Evolutionary conservation across 2,888 invertebrate species (phyloP), one percentile per base, ranked within the genome.

Genomic region (Linnaemya vulpina): DNA sequence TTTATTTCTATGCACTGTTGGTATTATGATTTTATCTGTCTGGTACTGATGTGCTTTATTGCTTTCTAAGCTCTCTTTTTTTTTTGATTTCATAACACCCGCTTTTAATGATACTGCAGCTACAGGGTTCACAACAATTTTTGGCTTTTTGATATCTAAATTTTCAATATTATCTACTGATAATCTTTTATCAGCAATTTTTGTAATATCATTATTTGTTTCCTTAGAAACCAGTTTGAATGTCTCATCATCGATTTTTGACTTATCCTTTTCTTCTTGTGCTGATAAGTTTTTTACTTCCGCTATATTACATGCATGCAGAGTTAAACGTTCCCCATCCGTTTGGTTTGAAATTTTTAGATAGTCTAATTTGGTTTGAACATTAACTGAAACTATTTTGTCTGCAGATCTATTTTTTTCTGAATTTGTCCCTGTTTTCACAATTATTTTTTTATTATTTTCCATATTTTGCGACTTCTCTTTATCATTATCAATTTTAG

Each of bases 21-120:
- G 88, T 74, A 88, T 86, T 67, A 89, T 86, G 30, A 88, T 83
- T 30, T 87, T 87, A 65, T 88, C 87, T 35, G 85, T 86, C 79
- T 88, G 88, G 58, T 88, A 88, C 8, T 80, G 80, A 0, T 87
- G 87, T 8, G 71, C 76, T 46, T 75, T 65, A 35, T 63, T 30
- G 8, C 70, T 85, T 1, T 77, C 58, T 0, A 73, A 55, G 38
- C 46, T 65, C 62, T 20, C 70, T 3, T 46, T 62, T 73, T 49
- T 9, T 17, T 78, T 43, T 30, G 38, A 22, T 60, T 65, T 73
- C 9, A 10, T 73, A 9, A 46, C 22, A 22, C 35, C 40, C 11
- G 10, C 3, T 25, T 65, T 84, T 13, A 62, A 20, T 0, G 75
- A 62, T 55, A 79, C 67, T 11, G 67, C 76, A 8, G 84, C 81